phyloP scores from a whole-genome alignment of 2,888 invertebrate species.

The Amiota communis region DNA sequence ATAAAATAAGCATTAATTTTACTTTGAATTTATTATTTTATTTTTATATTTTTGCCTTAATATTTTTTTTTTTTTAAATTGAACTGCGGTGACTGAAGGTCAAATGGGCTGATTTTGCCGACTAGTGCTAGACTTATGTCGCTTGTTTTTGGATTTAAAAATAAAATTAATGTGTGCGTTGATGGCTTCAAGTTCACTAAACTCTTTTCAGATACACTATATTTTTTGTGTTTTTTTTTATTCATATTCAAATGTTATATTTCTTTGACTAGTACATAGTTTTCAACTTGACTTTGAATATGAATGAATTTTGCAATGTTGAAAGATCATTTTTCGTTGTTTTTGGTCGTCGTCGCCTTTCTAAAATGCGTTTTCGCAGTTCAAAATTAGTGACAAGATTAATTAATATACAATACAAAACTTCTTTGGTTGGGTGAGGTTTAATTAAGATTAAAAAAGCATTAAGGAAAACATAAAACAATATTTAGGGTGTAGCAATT shows the following conservation, averaged over 20 bases:
- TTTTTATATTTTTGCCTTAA: neutral
- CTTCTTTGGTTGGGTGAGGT: neutral
- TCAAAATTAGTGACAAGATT: conserved; percentile 1
- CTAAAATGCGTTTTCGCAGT: conserved; percentile 16
- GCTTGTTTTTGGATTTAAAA: neutral
- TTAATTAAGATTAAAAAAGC: neutral
- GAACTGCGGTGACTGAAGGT: conserved; percentile 7
- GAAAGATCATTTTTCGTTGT: too few relatives aligned
- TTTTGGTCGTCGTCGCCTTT: neutral
- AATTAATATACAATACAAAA: neutral
- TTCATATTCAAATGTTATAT: neutral
- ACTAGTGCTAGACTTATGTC: neutral
- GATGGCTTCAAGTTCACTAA: conserved; percentile 23
- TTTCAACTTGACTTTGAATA: neutral
- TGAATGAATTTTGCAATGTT: too few relatives aligned
- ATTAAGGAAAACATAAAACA: neutral
- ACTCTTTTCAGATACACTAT: neutral
- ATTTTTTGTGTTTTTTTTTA: conserved; percentile 1
- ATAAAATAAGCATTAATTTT: conserved; percentile 24
- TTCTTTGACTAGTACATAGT: neutral
- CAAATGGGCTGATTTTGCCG: neutral
- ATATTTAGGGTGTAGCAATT: too few relatives aligned
- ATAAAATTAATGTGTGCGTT: conserved; percentile 8
- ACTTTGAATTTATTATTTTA: conserved; percentile 14
- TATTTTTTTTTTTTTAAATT: conserved; percentile 8